Conservation (phyloP, 2,113 vertebrate genomes). For the Okapia johnstoni region DNA sequence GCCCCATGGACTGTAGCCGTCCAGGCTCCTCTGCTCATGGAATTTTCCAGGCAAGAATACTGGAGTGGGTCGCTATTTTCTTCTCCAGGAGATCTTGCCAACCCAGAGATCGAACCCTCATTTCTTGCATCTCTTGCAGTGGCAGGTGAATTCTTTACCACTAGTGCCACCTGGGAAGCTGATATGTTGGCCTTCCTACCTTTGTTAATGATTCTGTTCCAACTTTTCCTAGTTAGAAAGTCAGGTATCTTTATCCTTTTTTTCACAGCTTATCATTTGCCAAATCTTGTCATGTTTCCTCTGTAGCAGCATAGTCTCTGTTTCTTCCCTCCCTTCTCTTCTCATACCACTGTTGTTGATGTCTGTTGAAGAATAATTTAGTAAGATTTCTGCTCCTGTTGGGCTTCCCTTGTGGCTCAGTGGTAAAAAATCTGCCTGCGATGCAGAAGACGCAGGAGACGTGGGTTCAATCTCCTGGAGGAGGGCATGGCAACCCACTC, state of each 20-base stretch:
- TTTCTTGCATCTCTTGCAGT: neutral
- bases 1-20: neutral
- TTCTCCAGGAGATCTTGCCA: neutral
- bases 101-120: neutral
- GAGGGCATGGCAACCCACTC: neutral
- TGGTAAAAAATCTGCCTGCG: neutral
- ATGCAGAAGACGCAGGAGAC: neutral
- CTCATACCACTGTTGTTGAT: neutral
- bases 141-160: neutral
- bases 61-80: neutral
- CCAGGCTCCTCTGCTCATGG: neutral
- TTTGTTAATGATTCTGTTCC: neutral
- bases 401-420: neutral
- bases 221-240: neutral
- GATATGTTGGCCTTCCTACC: neutral
- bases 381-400: neutral
- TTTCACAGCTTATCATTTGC: neutral
- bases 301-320: neutral
- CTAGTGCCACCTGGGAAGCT: neutral
- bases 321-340: neutral
- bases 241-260: neutral
- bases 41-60: neutral
- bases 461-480: neutral
- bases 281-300: neutral
- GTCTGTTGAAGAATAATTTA: neutral